A percentile compares a stretch with the other conserved stretches of the same genome.
Conservation (phyloP, 2,797 vertebrate genomes). For the Scleropages formosus region DNA sequence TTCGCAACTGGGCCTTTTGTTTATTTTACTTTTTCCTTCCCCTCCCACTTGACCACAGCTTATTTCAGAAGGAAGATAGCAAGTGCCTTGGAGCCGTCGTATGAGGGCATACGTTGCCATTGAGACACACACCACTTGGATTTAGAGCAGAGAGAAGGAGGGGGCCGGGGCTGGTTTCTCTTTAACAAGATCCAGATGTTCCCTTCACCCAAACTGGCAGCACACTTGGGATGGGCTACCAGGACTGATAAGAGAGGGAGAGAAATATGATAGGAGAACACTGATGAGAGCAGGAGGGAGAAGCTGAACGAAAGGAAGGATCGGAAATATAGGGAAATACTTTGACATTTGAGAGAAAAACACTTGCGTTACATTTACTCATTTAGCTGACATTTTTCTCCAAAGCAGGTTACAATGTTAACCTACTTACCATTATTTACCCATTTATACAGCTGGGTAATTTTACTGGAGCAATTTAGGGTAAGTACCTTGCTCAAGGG, state of each 20-base stretch:
- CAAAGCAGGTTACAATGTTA: not conserved
- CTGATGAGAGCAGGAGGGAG: slow-evolving; percentile 15
- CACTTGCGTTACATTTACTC: too few species aligned
- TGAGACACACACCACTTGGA: not conserved
- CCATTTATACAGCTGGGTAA: too few species aligned
- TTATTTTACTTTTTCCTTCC: not conserved
- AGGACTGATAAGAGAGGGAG: slow-evolving; percentile 65
- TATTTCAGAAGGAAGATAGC: slow-evolving; percentile 4
- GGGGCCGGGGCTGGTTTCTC: slow-evolving; percentile 59
- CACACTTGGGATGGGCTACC: slow-evolving; percentile 66
- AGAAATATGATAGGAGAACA: slow-evolving; percentile 22
- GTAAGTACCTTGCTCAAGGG: too few species aligned
- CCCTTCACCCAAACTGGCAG: slow-evolving; percentile 68
- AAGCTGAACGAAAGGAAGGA: slow-evolving; percentile 34
- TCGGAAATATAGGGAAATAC: not conserved
- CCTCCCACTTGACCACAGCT: not conserved
- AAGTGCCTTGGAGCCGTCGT: slow-evolving; percentile 3
- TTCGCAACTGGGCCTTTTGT: not conserved
- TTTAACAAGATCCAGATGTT: slow-evolving; percentile 79
- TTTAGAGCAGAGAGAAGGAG: slow-evolving; percentile 26
- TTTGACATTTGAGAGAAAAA: not conserved
- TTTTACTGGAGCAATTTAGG: too few species aligned
- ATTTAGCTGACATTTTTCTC: too few species aligned
- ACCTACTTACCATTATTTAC: too few species aligned
- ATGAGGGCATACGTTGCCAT: not conserved